phyloP scores from a whole-genome alignment of 2,113 vertebrate genomes.

The Hippotragus niger region DNA sequence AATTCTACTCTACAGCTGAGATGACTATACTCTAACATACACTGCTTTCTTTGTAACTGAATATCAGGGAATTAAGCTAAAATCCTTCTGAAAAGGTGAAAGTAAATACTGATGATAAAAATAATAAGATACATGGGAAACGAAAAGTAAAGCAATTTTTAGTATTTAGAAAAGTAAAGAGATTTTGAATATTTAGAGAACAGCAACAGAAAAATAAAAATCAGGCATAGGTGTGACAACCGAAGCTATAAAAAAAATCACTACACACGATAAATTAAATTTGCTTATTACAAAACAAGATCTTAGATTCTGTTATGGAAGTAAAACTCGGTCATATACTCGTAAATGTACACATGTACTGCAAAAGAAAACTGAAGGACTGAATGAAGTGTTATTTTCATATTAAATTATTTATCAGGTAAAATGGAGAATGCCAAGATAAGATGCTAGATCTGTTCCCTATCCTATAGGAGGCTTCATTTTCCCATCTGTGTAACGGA shows the following conservation, averaged over 20 bases:
- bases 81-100: neutral
- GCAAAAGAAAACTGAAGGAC: neutral
- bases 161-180: neutral
- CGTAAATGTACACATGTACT: neutral
- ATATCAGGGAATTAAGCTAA: neutral
- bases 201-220: neutral
- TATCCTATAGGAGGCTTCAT: neutral
- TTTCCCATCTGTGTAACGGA: neutral
- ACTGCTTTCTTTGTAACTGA: neutral
- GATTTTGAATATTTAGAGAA: neutral
- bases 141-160: neutral
- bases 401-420: neutral
- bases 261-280: neutral
- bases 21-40: neutral
- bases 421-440: neutral
- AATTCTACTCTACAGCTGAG: neutral
- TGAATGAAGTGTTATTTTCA: neutral
- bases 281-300: neutral
- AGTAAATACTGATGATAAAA: neutral
- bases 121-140: neutral
- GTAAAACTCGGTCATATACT: neutral
- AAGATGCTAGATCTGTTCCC: neutral
- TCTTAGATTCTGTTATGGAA: neutral
- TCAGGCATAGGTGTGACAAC: neutral
- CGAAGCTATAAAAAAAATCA: neutral